Percentiles rank a stretch among this genome's conserved stretches.
Evolutionary conservation across 1,140 invertebrate genomes (phyloP).

Genomic region (Neotoxoptera formosana): DNA sequence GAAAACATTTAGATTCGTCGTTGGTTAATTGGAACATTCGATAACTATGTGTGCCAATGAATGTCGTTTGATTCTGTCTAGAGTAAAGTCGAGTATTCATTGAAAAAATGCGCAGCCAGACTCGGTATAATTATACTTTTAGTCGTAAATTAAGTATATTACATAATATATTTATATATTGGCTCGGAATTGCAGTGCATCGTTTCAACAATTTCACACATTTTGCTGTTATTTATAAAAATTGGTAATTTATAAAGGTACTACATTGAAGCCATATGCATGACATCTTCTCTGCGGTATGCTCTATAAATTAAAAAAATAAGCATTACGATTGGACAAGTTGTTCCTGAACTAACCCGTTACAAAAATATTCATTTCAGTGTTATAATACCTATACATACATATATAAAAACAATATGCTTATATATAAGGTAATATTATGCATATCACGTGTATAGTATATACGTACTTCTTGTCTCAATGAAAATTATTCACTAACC

Average conservation of each 20-base stretch:
- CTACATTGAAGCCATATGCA: neutral
- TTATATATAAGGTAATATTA: neutral
- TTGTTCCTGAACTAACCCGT: neutral
- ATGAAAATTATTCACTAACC: conserved; percentile 16
- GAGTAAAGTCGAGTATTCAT: neutral
- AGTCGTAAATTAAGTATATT: neutral
- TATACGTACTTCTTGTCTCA: neutral
- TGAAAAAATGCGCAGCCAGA: neutral
- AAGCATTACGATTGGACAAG: neutral
- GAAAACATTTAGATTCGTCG: neutral
- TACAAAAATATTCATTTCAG: neutral
- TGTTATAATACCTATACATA: neutral
- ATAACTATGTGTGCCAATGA: neutral
- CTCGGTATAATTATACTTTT: neutral
- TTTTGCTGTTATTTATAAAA: too few species aligned
- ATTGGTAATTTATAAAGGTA: neutral
- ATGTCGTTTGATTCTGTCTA: neutral
- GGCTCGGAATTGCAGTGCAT: neutral
- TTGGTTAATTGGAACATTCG: neutral
- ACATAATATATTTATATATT: too few species aligned
- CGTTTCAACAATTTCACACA: too few species aligned
- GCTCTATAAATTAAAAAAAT: neutral
- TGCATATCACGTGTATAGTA: neutral
- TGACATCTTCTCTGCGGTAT: neutral
- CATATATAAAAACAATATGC: too few species aligned